A percentile compares a stretch with the other conserved stretches of the same genome.
These are phyloP conservation scores for Octomys mimax DNA, from an alignment of 2,797 vertebrate species.

Conservation along the genomic window DNA sequence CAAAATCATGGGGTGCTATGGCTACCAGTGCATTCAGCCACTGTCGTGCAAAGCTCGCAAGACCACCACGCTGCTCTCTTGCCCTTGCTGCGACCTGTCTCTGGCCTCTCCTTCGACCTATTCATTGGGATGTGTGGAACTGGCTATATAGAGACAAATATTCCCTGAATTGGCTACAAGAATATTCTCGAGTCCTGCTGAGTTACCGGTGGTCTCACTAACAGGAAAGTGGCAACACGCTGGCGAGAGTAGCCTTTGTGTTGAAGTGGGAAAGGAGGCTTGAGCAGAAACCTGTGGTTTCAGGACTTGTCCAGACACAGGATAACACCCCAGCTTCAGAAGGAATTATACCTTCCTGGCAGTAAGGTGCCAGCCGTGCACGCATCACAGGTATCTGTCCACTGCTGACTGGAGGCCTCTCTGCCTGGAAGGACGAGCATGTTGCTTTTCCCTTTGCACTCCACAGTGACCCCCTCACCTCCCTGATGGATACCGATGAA, in stretches of 20 bases:
- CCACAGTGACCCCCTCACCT: not conserved
- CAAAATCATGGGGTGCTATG: not conserved
- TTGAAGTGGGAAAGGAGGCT: no score
- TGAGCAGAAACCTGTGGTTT: not conserved
- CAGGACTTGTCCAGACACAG: not conserved
- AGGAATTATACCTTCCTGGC: not conserved
- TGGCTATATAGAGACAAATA: no score
- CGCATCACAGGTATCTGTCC: not conserved
- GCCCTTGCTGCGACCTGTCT: no score
- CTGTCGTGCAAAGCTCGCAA: not conserved
- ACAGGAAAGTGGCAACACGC: no score
- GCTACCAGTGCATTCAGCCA: no score
- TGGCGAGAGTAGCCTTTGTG: no score
- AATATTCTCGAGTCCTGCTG: no score
- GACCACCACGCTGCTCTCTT: no score
- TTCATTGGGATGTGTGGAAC: no score
- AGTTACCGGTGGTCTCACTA: not conserved
- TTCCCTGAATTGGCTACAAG: no score
- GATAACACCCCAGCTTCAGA: not conserved
- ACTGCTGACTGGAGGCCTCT: not conserved
- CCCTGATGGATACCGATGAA: not conserved
- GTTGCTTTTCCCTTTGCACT: not conserved
- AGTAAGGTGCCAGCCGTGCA: not conserved
- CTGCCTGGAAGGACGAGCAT: no score
- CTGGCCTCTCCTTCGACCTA: no score